Percentiles rank a stretch among this genome's conserved stretches.
Conservation (phyloP, 2,113 vertebrate species). For the Prunella fulvescens region DNA sequence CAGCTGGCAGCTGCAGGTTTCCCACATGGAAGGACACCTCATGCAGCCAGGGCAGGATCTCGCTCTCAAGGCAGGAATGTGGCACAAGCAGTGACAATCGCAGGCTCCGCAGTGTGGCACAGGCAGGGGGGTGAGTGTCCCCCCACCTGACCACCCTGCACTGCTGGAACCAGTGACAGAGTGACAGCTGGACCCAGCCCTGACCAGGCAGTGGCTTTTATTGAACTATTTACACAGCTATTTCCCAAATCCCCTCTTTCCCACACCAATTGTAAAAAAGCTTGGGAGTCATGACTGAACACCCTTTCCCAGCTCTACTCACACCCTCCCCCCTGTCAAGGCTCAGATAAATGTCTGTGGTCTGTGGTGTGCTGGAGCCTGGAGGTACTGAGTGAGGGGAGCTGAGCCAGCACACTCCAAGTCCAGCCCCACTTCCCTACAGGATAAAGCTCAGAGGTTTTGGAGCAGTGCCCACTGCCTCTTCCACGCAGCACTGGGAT, state of each 20-base stretch:
- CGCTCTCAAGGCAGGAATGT: background rate
- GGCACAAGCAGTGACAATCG: rapidly evolving
- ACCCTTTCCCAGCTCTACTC: background rate
- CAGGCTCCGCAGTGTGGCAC: background rate
- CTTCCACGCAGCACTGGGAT: background rate
- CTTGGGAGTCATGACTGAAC: background rate
- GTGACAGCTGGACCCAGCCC: background rate
- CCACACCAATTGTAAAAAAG: background rate
- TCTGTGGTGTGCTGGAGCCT: background rate
- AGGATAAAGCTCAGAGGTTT: background rate
- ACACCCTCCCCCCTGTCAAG: background rate
- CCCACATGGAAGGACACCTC: background rate
- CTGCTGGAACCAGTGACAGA: background rate
- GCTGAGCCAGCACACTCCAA: rapidly evolving
- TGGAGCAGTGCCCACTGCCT: background rate
- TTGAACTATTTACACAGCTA: background rate
- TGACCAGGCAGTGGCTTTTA: background rate
- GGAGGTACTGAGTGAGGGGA: rapidly evolving
- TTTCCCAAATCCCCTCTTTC: background rate
- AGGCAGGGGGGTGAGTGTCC: rapidly evolving
- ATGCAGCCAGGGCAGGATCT: background rate
- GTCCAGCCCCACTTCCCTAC: background rate
- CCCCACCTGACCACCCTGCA: background rate
- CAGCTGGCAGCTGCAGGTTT: background rate
- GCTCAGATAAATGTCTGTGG: background rate